phyloP scores from a whole-genome alignment of 2,888 invertebrate species.

The Periphyllus acericola region DNA sequence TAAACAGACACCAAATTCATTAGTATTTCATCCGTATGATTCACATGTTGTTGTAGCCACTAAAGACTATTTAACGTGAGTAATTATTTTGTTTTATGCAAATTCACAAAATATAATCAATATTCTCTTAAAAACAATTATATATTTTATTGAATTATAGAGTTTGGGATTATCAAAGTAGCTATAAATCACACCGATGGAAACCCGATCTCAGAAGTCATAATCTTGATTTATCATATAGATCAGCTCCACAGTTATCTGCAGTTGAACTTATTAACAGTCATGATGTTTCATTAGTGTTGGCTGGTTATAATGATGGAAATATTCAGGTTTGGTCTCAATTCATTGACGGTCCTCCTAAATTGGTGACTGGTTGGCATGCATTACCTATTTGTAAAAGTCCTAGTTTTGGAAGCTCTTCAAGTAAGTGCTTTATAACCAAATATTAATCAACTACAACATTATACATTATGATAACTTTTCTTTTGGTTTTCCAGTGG shows the following conservation, averaged over 20 bases:
- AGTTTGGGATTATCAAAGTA: constrained; percentile 85
- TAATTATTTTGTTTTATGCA: constrained; percentile 30
- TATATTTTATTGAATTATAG: constrained; percentile 68
- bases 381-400: constrained; percentile 70
- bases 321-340: constrained; percentile 76
- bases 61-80: constrained; percentile 82
- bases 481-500: constrained; percentile 65
- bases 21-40: constrained; percentile 91
- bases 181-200: constrained; percentile 76
- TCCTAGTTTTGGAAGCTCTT: constrained; percentile 49
- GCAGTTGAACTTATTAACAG: constrained; percentile 87
- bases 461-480: not conserved
- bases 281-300: constrained; percentile 81
- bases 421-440: constrained; percentile 18
- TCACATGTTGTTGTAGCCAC: constrained; percentile 88
- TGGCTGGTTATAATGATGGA: constrained; percentile 83
- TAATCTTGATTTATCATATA: constrained; percentile 48
- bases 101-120: not conserved
- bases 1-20: constrained; percentile 79
- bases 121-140: too few relatives aligned
- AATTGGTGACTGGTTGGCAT: constrained; percentile 85
- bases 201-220: constrained; percentile 60
- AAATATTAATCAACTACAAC: not conserved
- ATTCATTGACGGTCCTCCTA: constrained; percentile 63
- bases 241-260: constrained; percentile 75